Percentiles rank a stretch among this genome's conserved stretches.
phyloP scores from a whole-genome alignment of 1,140 invertebrate species.

The Druon quercuslanigerum region DNA sequence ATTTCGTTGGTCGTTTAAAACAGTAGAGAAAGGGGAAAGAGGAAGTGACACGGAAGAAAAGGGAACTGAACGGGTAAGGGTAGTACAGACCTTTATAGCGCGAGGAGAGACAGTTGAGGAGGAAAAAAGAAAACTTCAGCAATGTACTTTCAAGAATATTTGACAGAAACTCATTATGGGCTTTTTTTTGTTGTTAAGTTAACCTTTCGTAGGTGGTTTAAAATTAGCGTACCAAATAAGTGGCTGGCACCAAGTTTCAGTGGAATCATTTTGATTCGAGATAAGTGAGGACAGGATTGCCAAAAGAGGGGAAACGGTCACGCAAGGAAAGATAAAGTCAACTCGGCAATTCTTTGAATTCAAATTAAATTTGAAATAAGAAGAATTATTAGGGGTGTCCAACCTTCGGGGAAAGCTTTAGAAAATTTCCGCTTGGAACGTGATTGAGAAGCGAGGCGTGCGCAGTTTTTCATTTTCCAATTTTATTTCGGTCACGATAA shows the following conservation, averaged over 20 bases:
- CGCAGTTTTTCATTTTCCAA: too few relatives aligned
- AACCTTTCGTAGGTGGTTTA: not conserved
- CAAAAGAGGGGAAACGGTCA: conserved; percentile 16
- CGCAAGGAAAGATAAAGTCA: conserved; percentile 3
- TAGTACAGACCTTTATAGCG: not conserved
- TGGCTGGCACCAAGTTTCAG: not conserved
- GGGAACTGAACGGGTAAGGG: not conserved
- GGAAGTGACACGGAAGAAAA: conserved; percentile 21
- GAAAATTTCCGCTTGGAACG: too few relatives aligned
- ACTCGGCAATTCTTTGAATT: too few relatives aligned
- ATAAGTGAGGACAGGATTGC: conserved; percentile 14
- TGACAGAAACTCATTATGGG: not conserved
- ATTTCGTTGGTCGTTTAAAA: conserved; percentile 30
- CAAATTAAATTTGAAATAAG: too few relatives aligned
- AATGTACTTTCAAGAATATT: not conserved
- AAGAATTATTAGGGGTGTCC: too few relatives aligned
- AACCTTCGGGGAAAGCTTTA: too few relatives aligned
- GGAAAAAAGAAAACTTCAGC: conserved; percentile 36
- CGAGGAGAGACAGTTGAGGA: conserved; percentile 8
- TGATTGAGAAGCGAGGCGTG: too few relatives aligned
- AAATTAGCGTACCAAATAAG: conserved; percentile 26
- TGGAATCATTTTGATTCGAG: conserved; percentile 18
- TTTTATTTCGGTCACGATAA: too few relatives aligned
- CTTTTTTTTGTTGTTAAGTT: not conserved
- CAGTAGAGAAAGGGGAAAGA: conserved; percentile 28